Evolutionary conservation across 1,140 invertebrate genomes (phyloP), one percentile per base, ranked within the genome.

Genomic region (Ladona fulva): DNA sequence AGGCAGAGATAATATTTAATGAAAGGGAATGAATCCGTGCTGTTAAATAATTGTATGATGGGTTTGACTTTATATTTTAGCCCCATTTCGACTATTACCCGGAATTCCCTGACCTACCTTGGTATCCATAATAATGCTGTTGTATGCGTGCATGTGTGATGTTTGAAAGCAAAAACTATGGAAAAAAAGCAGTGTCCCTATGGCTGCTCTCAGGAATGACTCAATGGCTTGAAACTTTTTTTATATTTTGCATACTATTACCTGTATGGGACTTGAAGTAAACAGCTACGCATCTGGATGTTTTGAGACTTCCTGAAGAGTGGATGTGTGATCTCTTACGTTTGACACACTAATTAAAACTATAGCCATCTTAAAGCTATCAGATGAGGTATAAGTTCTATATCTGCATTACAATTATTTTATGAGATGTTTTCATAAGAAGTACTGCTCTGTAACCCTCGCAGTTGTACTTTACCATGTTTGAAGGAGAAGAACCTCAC

Each of bases 241-340:
- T 66, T 66, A 66, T 66, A 66, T 66, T 66, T 66, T 16, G 52
- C 52, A 66, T 66, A 66, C 52, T 66, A 22, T 66, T 66, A 66
- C 52, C 52, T 19, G 5, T 6, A 66, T 6, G 14, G 52, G 52
- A 66, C 14, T 66, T 66, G 12, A 66, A 66, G n/a, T 66, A 19
- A 66, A 66, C n/a, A 22, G 52, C 14, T 19, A 66, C 14, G 52
- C 14, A 66, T 66, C n/a, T 66, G 52, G 3, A 12, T 66, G 29
- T 6, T 66, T 66, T 3, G 52, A 66, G 12, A 66, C 12, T 66
- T 66, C n/a, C 52, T 19, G 52, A 12, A 66, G 52, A 16, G 52
- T 66, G 52, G 52, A 19, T 66, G 52, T 22, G 16, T 66, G 16
- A 66, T 66, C 52, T 66, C 52, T 22, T 22, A 66, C 14, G 52